Conservation (phyloP, 2,888 invertebrate species). For the Pyrgus malvae region DNA sequence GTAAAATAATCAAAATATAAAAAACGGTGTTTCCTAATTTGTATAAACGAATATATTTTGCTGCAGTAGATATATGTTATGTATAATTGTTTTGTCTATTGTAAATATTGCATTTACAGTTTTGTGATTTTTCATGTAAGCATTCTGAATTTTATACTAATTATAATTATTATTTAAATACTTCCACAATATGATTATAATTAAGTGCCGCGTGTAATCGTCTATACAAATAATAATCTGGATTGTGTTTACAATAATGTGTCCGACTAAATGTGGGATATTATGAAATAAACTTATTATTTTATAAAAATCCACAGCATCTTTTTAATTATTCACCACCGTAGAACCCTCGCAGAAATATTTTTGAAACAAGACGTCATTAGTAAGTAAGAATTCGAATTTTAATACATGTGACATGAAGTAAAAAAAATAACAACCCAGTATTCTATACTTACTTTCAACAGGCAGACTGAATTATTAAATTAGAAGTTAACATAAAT, state of each 20-base stretch:
- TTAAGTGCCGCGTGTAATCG: slow-evolving; percentile 68
- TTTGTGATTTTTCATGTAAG: slow-evolving; percentile 68
- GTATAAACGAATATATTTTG: slow-evolving; percentile 47
- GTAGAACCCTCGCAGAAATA: not conserved
- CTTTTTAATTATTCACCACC: slow-evolving; percentile 33
- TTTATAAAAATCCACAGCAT: slow-evolving; percentile 50
- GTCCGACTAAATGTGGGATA: slow-evolving; percentile 50
- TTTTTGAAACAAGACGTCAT: not conserved
- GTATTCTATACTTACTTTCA: no score
- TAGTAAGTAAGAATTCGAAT: no score
- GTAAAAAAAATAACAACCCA: not conserved
- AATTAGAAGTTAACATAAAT: no score
- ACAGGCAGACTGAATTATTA: no score
- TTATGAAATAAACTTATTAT: slow-evolving; percentile 71
- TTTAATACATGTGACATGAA: not conserved
- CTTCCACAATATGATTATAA: slow-evolving; percentile 39
- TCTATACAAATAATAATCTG: slow-evolving; percentile 47
- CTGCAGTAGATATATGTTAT: slow-evolving; percentile 48
- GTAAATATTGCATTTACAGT: slow-evolving; percentile 78
- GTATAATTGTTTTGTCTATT: slow-evolving; percentile 39
- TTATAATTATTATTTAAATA: slow-evolving; percentile 47
- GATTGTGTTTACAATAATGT: slow-evolving; percentile 65
- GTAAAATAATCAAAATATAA: slow-evolving; percentile 42
- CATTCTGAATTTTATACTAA: slow-evolving; percentile 43
- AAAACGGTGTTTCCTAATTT: slow-evolving; percentile 47